Evolutionary conservation across 1,140 invertebrate species (phyloP).

Genomic region (Tetragonula clypearis): DNA sequence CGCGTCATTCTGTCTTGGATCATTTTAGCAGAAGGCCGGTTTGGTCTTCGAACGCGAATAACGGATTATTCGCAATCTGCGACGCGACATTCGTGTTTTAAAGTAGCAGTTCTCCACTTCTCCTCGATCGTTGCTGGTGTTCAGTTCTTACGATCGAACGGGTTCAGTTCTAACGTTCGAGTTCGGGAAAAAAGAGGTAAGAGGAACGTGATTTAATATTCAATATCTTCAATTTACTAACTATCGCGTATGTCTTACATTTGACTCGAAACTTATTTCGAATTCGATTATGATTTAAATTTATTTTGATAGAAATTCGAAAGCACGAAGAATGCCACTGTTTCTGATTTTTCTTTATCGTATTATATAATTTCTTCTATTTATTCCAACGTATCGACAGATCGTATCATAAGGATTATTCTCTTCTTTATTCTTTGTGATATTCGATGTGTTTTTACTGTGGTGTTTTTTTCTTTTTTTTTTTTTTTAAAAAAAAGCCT

Average conservation of each 20-base stretch:
- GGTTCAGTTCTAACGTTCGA: background rate
- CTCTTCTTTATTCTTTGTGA: no score
- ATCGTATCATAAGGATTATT: no score
- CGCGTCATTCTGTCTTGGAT: slow-evolving; percentile 54
- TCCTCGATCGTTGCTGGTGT: background rate
- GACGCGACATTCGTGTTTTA: background rate
- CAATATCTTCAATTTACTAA: no score
- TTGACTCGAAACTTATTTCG: background rate
- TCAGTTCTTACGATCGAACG: no score
- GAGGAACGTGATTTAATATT: background rate
- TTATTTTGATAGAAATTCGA: background rate
- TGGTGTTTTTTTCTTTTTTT: no score
- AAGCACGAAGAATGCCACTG: no score
- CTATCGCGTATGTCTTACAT: no score
- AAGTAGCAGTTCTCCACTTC: background rate
- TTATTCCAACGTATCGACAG: no score
- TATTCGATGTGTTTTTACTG: no score
- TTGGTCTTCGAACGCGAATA: slow-evolving; percentile 23
- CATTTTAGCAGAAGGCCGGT: slow-evolving; percentile 33
- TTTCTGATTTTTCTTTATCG: no score
- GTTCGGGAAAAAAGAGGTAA: background rate
- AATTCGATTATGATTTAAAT: background rate
- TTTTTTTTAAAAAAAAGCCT: no score
- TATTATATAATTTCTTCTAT: no score
- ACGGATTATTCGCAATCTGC: background rate